These are phyloP conservation scores for Rhea pennata DNA, from an alignment of 2,113 vertebrate genomes.

Conservation along the genomic window DNA sequence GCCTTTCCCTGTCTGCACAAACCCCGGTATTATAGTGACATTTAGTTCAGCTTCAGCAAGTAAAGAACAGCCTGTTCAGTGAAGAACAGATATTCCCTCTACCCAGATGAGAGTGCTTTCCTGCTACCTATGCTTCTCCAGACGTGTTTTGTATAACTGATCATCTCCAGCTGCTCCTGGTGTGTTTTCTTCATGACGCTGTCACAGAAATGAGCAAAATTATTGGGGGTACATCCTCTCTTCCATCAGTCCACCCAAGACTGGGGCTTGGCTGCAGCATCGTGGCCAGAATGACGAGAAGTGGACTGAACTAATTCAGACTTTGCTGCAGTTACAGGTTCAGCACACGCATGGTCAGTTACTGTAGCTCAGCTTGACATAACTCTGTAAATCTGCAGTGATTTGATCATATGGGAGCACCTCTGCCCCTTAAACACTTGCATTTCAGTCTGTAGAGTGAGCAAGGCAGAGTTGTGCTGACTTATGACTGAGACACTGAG, in stretches of 20 bases:
- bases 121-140: background rate
- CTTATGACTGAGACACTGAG: background rate
- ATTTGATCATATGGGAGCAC: background rate
- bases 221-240: background rate
- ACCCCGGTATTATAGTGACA: background rate
- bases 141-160: background rate
- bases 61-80: background rate
- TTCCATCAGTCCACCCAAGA: background rate
- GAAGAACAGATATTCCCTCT: background rate
- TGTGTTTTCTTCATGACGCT: background rate
- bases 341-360: background rate
- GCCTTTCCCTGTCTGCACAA: constrained; percentile 45
- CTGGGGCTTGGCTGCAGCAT: background rate
- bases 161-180: background rate
- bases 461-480: fast-evolving
- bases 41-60: constrained; percentile 16
- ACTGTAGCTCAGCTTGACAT: background rate
- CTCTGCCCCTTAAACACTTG: background rate
- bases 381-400: background rate
- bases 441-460: background rate
- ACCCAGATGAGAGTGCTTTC: background rate
- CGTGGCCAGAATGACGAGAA: background rate
- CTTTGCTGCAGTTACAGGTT: background rate
- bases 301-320: background rate
- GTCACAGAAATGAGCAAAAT: background rate